phyloP scores from a whole-genome alignment of 2,888 invertebrate species.

The Lottia gigantea region DNA sequence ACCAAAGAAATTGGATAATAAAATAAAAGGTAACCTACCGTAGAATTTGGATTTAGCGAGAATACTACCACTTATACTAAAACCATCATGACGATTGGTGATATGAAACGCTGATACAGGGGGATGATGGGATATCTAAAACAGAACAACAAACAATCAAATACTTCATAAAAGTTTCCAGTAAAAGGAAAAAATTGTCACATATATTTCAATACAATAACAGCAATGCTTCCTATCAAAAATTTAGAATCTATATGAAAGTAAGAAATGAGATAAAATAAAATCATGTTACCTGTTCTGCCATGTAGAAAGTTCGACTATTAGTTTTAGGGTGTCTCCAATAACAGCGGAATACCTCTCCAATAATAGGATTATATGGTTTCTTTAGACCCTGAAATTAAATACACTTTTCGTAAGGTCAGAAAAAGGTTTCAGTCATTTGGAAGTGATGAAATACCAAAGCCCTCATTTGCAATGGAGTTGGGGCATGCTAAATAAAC shows the following conservation, averaged over 20 bases:
- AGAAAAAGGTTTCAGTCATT: no score
- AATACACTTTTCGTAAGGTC: slow-evolving; percentile 2
- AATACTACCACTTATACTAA: slow-evolving; percentile 89
- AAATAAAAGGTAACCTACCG: slow-evolving; percentile 72
- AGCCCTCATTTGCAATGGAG: no score
- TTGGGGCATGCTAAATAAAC: no score
- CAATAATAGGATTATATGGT: slow-evolving; percentile 94
- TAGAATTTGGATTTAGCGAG: slow-evolving; percentile 95
- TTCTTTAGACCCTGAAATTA: slow-evolving; percentile 82
- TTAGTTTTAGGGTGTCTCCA: slow-evolving; percentile 84
- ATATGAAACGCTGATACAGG: slow-evolving; percentile 93
- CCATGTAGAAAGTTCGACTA: slow-evolving; percentile 88
- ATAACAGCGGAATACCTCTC: slow-evolving; percentile 90
- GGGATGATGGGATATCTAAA: slow-evolving; percentile 89
- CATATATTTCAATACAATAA: no score
- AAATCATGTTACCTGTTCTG: slow-evolving; percentile 85
- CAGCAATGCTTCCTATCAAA: no score
- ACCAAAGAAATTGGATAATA: neutral
- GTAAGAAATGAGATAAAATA: neutral
- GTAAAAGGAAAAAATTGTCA: no score
- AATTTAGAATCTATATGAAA: no score
- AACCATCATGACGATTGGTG: slow-evolving; percentile 93
- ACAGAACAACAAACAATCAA: slow-evolving; percentile 24
- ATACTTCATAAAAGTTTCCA: no score
- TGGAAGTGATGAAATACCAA: no score